Percentiles rank a stretch among this genome's conserved stretches.
Conservation (phyloP, 1,140 invertebrate species). For the Scaptomyza montana region DNA sequence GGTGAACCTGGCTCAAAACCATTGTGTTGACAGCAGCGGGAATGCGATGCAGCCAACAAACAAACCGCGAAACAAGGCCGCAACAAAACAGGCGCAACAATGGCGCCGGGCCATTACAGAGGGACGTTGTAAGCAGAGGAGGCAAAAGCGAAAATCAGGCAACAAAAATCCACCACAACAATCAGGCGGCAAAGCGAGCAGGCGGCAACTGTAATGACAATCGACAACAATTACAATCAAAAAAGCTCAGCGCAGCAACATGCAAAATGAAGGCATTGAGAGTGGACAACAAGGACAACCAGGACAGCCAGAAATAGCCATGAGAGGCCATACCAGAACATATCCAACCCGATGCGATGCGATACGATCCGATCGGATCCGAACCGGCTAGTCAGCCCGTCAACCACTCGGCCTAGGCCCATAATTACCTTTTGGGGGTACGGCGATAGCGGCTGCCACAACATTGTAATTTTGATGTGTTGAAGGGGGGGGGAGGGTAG, state of each 20-base stretch:
- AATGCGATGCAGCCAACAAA: slow-evolving; percentile 75
- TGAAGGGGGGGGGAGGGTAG: not conserved
- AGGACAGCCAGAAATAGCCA: not conserved
- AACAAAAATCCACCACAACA: slow-evolving; percentile 64
- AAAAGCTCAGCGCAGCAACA: slow-evolving; percentile 62
- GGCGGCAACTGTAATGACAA: slow-evolving; percentile 74
- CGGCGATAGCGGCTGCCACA: slow-evolving; percentile 60
- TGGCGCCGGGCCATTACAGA: slow-evolving; percentile 13
- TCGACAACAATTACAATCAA: slow-evolving; percentile 82
- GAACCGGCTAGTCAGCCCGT: not conserved
- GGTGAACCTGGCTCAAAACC: slow-evolving; percentile 31
- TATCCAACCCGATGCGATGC: slow-evolving; percentile 3
- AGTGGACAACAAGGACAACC: not conserved
- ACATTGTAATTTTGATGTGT: slow-evolving; percentile 75
- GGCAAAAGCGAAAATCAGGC: slow-evolving; percentile 56
- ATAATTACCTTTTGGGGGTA: slow-evolving; percentile 74
- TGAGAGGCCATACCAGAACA: slow-evolving; percentile 2
- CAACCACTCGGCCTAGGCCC: slow-evolving; percentile 34
- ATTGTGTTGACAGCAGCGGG: slow-evolving; percentile 76
- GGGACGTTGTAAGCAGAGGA: not conserved
- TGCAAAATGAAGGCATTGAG: slow-evolving; percentile 58
- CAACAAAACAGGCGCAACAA: slow-evolving; percentile 73
- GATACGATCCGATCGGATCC: too few species aligned
- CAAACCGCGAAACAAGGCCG: slow-evolving; percentile 76
- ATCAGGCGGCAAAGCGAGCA: slow-evolving; percentile 30